phyloP scores from a whole-genome alignment of 2,888 invertebrate species.

The Cheiracanthium punctorium region DNA sequence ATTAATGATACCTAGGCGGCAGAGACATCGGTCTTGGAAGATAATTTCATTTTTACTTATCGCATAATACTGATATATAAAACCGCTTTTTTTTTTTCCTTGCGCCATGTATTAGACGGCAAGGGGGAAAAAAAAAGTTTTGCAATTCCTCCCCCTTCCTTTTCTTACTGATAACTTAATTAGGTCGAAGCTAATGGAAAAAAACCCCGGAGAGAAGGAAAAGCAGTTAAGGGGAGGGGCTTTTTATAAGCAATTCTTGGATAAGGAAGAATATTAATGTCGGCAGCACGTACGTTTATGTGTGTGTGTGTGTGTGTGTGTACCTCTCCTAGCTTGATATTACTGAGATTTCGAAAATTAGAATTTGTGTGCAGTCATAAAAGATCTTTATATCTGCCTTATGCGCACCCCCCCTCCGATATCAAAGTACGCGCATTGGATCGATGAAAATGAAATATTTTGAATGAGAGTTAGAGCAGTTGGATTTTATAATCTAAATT shows the following conservation, averaged over 20 bases:
- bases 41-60: conserved; percentile 69
- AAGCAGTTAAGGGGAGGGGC: background rate
- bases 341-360: background rate
- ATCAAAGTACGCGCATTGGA: no score
- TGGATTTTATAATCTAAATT: no score
- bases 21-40: conserved; percentile 36
- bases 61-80: conserved; percentile 26
- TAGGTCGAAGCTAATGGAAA: conserved; percentile 56
- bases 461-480: no score
- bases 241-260: conserved; percentile 3
- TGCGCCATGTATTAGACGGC: background rate
- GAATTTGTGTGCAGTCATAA: background rate
- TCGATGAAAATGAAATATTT: no score
- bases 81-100: background rate
- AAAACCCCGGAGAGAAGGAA: background rate
- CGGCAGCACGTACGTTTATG: no score
- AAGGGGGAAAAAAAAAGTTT: no score
- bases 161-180: conserved; percentile 62
- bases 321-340: background rate
- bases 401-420: background rate
- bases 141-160: conserved; percentile 37
- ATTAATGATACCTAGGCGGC: conserved; percentile 57
- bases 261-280: background rate
- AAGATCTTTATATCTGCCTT: background rate
- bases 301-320: background rate